Evolutionary conservation across 2,888 invertebrate genomes (phyloP), one percentile per base, ranked within the genome.

Genomic region (Agrochola lychnidis): DNA sequence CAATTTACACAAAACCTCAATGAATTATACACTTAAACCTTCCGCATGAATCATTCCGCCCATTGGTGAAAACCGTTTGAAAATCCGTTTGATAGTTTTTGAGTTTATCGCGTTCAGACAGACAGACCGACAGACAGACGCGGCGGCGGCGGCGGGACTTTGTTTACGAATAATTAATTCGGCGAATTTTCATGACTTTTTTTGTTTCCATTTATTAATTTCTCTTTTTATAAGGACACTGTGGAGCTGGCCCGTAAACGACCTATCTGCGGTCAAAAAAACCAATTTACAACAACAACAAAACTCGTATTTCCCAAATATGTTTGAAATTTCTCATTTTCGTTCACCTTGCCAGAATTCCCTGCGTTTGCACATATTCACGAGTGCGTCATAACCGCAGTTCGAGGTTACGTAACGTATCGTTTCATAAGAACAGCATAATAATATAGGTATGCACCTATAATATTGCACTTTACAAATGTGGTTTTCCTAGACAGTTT

Each of bases 311-410:
- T 74, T 62, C 48, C 56, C 48, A 62, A 56, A 57, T 36, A 25
- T 30, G 36, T 36, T 36, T 16, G 4, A 61, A 64, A 67, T 30
- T 36, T 36, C 30, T 56, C 25, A 63, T 82, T 82, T 83, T 76
- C 83, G 76, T 80, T 2, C 30, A 67, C 6, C 9, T 36, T 48
- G 72, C 59, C 70, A 76, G 80, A 76, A 83, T 64, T 80, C 70
- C 84, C 70, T 19, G 42, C n/a, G 48, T 70, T 63, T 59, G 61
- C 56, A 62, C 40, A 73, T 76, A 57, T 70, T 78, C 59, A 70
- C 62, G 56, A 79, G 30, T 84, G 76, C 79, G 85, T 85, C 83
- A 82, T 68, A 56, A 73, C 73, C 62, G 62, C 76, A 76, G 62
- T 69, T 56, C 70, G 64, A 70, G 59, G 56, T 82, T 85, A 76